Base-by-base conservation (phyloP, 2,797 vertebrate species). In the Echiichthys vipera region DNA sequence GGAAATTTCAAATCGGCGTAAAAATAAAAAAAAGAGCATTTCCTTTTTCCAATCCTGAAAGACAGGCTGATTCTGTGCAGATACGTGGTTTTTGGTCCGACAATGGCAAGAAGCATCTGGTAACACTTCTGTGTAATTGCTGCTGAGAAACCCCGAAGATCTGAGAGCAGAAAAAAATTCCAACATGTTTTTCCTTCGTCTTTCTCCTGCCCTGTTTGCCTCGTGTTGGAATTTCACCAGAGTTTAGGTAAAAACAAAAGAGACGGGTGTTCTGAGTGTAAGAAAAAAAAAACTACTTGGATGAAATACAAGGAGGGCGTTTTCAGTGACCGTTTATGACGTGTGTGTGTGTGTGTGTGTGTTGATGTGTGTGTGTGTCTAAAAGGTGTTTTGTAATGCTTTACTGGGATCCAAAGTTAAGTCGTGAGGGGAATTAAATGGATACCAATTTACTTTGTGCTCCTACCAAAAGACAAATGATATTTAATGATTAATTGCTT, bases 91-190 rank as follows among this genome's bases (percentile, higher is more conserved):
- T 75, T 77, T 32, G 67, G 62, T 82, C 83, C 37, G 81, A 89
- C 89, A 82, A 84, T 88, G 70, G 83, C 36, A 57, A 81, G 80
- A 79, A 64, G 86, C 94, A 94, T 94, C 92, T 95, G 94, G 93
- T 88, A 94, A 93, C 90, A 93, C 93, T 95, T 94, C 83, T 74
- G 80, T 80, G 84, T 95, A 95, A 94, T 95, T 95, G 91, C 91
- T 94, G 90, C 91, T 88, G 88, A 89, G 88, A 93, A 94, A 92
- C 92, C 89, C 90, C 88, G 91, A 94, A 92, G 93, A 94, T 94
- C 93, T 94, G 89, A 94, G 89, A 89, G 77, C 80, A 91, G 89
- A 84, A 89, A 89, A 91, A 90, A 94, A 94, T 94, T 93, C 89
- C 88, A 89, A 66, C 84, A 75, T 89, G 88, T 91, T 92, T 91